These are phyloP conservation scores for Dicrurus megarhynchus DNA, from an alignment of 2,113 vertebrate genomes.

Conservation along the genomic window DNA sequence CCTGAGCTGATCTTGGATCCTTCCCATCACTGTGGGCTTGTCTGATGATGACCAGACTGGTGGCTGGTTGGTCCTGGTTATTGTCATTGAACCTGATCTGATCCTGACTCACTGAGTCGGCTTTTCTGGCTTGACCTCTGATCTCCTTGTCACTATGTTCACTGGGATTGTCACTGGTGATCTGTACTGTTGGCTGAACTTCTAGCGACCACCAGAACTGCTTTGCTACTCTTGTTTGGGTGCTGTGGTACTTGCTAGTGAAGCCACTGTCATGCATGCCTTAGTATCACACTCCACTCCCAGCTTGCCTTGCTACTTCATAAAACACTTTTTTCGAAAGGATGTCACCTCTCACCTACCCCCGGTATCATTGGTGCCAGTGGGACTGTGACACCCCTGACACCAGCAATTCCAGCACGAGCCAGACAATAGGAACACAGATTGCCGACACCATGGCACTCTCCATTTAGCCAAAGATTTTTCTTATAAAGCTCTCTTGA, in stretches of 20 bases:
- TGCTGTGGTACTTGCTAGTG: background rate
- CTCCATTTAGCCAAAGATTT: background rate
- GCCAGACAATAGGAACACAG: background rate
- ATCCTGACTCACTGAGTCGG: background rate
- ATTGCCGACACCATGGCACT: rapidly evolving
- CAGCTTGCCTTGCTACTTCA: background rate
- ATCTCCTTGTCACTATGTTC: background rate
- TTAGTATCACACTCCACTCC: background rate
- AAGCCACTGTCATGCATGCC: background rate
- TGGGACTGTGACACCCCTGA: background rate
- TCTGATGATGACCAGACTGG: background rate
- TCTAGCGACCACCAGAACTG: background rate
- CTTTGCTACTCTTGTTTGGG: background rate
- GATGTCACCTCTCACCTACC: background rate
- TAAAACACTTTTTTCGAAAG: background rate
- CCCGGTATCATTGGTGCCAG: background rate
- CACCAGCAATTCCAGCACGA: background rate
- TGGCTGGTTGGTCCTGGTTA: background rate
- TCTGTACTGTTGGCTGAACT: background rate
- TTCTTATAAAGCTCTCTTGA: background rate
- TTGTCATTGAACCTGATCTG: background rate
- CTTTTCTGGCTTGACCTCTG: background rate
- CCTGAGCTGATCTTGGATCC: background rate
- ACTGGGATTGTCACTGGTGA: background rate
- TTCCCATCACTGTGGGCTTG: background rate